Evolutionary conservation across 2,888 invertebrate genomes (phyloP), one percentile per base, ranked within the genome.

Genomic region (Digitonthophagus gazella): DNA sequence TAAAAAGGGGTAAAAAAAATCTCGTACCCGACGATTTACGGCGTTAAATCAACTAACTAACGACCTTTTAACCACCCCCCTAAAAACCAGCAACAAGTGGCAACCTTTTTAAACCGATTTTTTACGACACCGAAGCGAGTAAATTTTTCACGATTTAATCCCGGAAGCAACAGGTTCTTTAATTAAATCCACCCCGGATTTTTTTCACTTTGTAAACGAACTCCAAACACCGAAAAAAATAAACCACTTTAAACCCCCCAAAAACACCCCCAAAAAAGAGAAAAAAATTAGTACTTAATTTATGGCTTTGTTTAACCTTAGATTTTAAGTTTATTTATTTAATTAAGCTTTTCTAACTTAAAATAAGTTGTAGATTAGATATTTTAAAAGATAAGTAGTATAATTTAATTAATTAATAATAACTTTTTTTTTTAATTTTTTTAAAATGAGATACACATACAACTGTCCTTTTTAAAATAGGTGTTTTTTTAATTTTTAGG

Each of bases 381-480:
- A 20, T 56, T 8, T 67, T 57, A 67, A n/a, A n/a, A 28, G 58
- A 61, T 15, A 61, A 61, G n/a, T 14, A 61, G 55, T n/a, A n/a
- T n/a, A n/a, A n/a, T n/a, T 54, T 67, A 67, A 56, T 18, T 67
- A 54, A 55, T 65, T 63, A 63, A 65, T 19, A 18, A 65, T 65
- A 15, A 18, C 16, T 65, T 65, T 65, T 44, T 15, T 15, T 15
- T 55, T 55, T 28, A 22, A 58, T 22, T 58, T 15, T 19, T 14
- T 8, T 28, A 68, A 66, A 68, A 64, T 64, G 66, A 65, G 79
- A 80, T 80, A 79, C 78, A 80, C 81, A 81, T 80, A 79, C 80
- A 80, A 80, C 80, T 81, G 80, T 78, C 79, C 78, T 72, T 64
- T 67, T 64, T 64, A 67, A 57, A n/a, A n/a, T n/a, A n/a, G n/a